Percentiles rank a stretch among this genome's conserved stretches.
Evolutionary conservation across 2,888 invertebrate genomes (phyloP).

Genomic region (Unio delphinus): DNA sequence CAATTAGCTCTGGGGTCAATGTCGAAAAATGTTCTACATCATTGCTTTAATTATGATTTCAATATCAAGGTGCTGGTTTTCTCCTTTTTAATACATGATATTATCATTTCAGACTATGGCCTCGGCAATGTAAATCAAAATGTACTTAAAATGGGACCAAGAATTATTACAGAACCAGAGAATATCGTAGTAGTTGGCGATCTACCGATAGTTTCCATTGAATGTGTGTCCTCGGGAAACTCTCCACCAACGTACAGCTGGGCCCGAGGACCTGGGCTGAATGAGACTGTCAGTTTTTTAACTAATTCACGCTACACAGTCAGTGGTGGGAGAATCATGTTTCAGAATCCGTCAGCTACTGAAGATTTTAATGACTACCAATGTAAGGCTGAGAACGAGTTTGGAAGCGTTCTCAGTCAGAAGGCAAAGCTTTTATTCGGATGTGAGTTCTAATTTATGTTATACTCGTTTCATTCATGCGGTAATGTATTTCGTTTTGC

Average conservation of each 20-base stretch:
- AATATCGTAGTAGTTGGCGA: conserved; percentile 56
- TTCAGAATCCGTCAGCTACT: conserved; percentile 83
- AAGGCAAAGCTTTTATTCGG: conserved; percentile 91
- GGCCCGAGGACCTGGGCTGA: conserved; percentile 78
- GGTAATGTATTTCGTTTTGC: too few species aligned
- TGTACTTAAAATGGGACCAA: conserved; percentile 89
- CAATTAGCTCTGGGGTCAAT: too few species aligned
- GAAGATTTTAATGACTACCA: conserved; percentile 90
- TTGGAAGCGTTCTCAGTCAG: conserved; percentile 90
- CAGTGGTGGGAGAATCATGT: conserved; percentile 92
- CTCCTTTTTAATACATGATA: too few species aligned
- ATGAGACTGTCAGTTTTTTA: conserved; percentile 16
- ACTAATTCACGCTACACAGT: conserved; percentile 78
- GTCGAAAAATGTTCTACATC: too few species aligned
- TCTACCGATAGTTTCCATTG: conserved; percentile 33
- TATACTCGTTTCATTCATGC: too few species aligned
- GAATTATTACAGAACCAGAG: conserved; percentile 78
- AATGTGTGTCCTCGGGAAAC: conserved; percentile 78
- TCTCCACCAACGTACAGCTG: conserved; percentile 90
- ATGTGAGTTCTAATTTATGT: conserved; percentile 64
- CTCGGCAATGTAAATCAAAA: conserved; percentile 78
- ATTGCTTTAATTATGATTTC: too few species aligned
- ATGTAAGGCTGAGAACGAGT: conserved; percentile 89
- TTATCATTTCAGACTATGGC: conserved; percentile 47
- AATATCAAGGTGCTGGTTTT: too few species aligned